Base-by-base conservation (phyloP, 53 echinoderm and acorn worm genomes). In the Echinometra lucunter region DNA sequence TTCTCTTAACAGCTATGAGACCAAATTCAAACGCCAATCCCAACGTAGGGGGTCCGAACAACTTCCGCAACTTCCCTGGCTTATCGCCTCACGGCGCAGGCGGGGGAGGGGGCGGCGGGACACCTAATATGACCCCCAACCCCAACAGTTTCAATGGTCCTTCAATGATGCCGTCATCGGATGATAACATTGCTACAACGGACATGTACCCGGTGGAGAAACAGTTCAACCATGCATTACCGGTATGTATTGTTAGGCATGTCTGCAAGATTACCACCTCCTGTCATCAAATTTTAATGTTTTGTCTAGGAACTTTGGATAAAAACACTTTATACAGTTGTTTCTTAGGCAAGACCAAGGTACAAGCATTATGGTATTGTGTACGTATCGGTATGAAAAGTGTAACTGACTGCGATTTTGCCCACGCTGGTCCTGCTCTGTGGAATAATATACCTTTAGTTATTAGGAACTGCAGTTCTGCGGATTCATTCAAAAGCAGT, bases 171-270 rank as follows among this genome's bases (percentile, higher is more conserved):
- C 92, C 95, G 1, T 96, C 96, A 82, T 96, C 96, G 66, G 98
- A 97, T 27, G 99, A 99, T 55, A 97, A 97, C 93, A 99, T 99
- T 60, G 99, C 99, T 74, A 96, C 97, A 16, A 98, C 96, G 45
- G 99, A 99, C 93, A 97, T 99, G 97, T 98, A 97, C 30, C 96
- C 98, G 0, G 99, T 99, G 25, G 99, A 99, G 95, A 99, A 99
- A 69, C 97, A 98, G 66, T 97, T 94, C 75, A 99, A 99, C 81
- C 99, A 96, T 91, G 97, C 97, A 72, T 95, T 96, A 91, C 97
- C 95, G 93, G 98, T 98, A 82, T 94, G 98, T 95, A 75, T 75
- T 37, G 6, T 69, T 7, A 58, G 58, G 58, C 58, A 58, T 58
- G 21, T 58, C 2, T 53, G 55, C 10, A 53, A 7, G 55, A 10